phyloP scores from a whole-genome alignment of 2,113 vertebrate genomes.

The Carassius gibelio region DNA sequence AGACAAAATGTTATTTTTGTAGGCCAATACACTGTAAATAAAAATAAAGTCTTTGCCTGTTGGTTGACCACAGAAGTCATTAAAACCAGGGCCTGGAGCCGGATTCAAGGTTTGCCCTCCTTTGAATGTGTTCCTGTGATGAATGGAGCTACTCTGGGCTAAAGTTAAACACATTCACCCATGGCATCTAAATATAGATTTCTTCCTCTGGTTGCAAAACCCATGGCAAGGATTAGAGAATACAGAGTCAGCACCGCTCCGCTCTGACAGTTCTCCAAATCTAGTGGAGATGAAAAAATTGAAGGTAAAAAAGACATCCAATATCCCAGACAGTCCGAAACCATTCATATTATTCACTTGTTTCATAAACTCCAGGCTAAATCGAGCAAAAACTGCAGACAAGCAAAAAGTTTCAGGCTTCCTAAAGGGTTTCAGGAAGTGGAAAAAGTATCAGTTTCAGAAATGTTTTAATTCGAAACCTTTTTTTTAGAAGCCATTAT shows the following conservation, averaged over 20 bases:
- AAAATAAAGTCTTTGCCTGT: neutral
- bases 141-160: conserved; percentile 41
- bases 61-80: conserved; percentile 28
- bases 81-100: conserved; percentile 25
- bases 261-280: neutral
- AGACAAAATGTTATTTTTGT: neutral
- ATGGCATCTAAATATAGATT: conserved; percentile 54
- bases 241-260: conserved; percentile 23
- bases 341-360: neutral
- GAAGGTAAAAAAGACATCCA: neutral
- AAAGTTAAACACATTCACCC: conserved; percentile 53
- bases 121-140: conserved; percentile 35
- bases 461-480: neutral
- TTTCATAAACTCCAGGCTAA: neutral
- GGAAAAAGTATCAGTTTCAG: neutral
- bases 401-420: neutral
- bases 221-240: conserved; percentile 18
- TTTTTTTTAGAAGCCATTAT: neutral
- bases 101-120: conserved; percentile 27
- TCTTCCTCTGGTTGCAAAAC: conserved; percentile 34
- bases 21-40: neutral
- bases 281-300: neutral
- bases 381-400: neutral
- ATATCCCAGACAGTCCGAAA: neutral
- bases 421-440: neutral